Base-by-base conservation (phyloP, 53 echinoderm and acorn worm genomes). In the Paelopatides confundens region DNA sequence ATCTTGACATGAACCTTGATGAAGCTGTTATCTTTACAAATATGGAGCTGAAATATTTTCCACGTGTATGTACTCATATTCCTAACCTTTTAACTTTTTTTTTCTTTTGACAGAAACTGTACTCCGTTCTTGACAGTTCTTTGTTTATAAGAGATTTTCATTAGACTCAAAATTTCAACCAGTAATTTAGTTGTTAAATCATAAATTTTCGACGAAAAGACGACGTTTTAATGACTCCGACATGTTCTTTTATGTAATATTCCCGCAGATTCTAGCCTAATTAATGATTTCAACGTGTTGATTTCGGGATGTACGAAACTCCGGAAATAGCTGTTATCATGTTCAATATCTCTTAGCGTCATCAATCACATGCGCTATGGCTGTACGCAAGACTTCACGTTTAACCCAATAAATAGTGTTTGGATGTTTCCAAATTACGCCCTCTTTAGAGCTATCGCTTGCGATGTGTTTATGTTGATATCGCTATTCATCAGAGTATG, bases 11-110 rank as follows among this genome's bases (percentile, higher is more conserved):
- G 67, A 66, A 66, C 67, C 17, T 66, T 66, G 31, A 66, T 66
- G 67, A 66, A 66, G 27, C 67, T 66, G 67, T 66, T 66, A 66
- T 66, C 17, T 66, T 66, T 29, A 13, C 7, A 66, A 66, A 66
- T 66, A 66, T 66, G 67, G 31, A 66, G 29, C 29, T 66, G 67
- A 66, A 29, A 66, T 66, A 29, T 30, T 66, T 66, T 66, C 67
- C 29, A 27, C 6, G 29, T 27, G 29, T 29, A 9, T 66, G 29
- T 0, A 31, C 67, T 66, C 58, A n/a, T 54, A 54, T 54, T 54
- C 23, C 23, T 54, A 18, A 54, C n/a, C n/a, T 23, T 17, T 54
- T 54, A 54, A 54, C 18, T 15, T 54, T n/a, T 54, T 23, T 18
- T 54, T 12, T 48, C 48, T 54, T 54, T 58, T 58, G 58, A 58